Conservation (phyloP, 2,888 invertebrate species). For the Brenthis ino region DNA sequence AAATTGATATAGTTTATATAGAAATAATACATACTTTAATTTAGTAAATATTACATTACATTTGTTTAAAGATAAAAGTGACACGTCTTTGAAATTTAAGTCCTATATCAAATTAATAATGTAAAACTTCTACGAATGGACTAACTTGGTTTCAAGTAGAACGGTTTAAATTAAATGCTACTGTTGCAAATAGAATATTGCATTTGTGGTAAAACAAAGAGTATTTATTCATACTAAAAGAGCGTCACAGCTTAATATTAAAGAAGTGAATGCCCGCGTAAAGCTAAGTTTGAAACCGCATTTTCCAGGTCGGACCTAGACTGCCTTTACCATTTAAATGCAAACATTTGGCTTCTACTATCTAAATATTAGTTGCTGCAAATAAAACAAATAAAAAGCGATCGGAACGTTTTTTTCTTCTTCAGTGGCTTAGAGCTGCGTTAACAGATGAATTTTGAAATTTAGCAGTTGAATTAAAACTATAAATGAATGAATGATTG, state of each 20-base stretch:
- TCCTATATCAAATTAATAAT: too few species aligned
- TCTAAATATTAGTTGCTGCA: background rate
- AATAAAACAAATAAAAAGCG: background rate
- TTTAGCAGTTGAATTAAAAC: too few species aligned
- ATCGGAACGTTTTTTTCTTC: background rate
- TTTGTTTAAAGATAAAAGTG: too few species aligned
- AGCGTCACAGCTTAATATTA: conserved; percentile 10
- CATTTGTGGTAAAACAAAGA: conserved; percentile 1
- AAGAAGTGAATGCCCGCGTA: conserved; percentile 14
- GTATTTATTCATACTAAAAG: background rate
- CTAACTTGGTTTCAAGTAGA: background rate
- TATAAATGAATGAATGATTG: too few species aligned
- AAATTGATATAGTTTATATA: too few species aligned
- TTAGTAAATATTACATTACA: too few species aligned
- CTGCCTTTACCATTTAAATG: conserved; percentile 6
- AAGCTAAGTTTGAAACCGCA: conserved; percentile 18
- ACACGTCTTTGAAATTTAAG: too few species aligned
- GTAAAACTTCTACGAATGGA: too few species aligned
- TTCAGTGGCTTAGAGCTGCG: too few species aligned
- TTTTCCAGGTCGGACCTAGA: conserved; percentile 2
- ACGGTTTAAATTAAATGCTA: background rate
- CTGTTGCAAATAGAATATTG: background rate
- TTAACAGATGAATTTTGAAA: too few species aligned
- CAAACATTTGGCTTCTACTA: conserved; percentile 6
- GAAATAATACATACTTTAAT: too few species aligned